A percentile compares a stretch with the other conserved stretches of the same genome.
Evolutionary conservation across 2,797 vertebrate genomes (phyloP).

Genomic region (Parotocinclus haroldoi): DNA sequence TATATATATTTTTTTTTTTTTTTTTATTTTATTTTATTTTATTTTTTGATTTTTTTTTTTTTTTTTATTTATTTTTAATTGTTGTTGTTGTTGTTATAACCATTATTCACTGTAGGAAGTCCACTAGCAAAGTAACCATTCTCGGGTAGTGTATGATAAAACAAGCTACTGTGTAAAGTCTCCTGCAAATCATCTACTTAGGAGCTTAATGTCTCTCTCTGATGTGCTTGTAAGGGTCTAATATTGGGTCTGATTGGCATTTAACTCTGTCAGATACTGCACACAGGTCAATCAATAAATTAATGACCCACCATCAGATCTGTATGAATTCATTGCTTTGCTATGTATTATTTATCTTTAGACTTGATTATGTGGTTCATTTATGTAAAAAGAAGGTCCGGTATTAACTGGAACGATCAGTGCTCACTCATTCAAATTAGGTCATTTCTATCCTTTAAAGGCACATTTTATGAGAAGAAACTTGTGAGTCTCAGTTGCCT

Average conservation of each 20-base stretch:
- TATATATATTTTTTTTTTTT: too few relatives aligned
- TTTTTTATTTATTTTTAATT: not conserved
- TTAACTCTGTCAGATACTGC: conserved; percentile 68
- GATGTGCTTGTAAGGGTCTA: conserved; percentile 57
- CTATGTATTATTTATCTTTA: conserved; percentile 70
- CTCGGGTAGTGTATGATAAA: not conserved
- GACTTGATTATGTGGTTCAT: conserved; percentile 50
- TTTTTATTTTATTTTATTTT: too few relatives aligned
- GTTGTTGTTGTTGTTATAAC: conserved; percentile 43
- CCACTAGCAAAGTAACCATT: too few relatives aligned
- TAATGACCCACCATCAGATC: conserved; percentile 65
- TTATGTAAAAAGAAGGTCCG: conserved; percentile 50
- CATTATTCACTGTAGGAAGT: too few relatives aligned
- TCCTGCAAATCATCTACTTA: conserved; percentile 55
- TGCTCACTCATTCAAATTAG: conserved; percentile 30
- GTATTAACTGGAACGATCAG: conserved; percentile 63
- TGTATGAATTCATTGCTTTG: conserved; percentile 65
- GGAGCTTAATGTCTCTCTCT: conserved; percentile 68
- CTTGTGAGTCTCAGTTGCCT: too few relatives aligned
- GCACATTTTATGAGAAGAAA: not conserved
- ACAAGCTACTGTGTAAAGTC: conserved; percentile 36
- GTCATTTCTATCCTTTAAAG: conserved; percentile 17
- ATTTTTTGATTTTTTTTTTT: too few relatives aligned
- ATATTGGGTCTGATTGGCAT: conserved; percentile 72
- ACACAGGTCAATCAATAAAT: conserved; percentile 71